phyloP scores from a whole-genome alignment of 2,113 vertebrate species.

The Ictidomys tridecemlineatus region DNA sequence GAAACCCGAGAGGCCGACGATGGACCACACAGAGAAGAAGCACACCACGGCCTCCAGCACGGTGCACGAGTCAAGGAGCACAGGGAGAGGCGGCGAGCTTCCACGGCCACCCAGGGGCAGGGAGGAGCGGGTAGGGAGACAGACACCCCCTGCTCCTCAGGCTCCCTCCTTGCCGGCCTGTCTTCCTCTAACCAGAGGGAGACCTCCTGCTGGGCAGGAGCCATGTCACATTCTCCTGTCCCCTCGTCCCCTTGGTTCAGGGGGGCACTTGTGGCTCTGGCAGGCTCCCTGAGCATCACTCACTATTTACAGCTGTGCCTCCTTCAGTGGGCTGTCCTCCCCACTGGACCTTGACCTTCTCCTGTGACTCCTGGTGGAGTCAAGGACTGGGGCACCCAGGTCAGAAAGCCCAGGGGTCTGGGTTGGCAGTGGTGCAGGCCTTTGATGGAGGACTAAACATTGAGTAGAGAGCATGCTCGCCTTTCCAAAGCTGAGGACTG shows the following conservation, averaged over 20 bases:
- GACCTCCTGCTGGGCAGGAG: neutral
- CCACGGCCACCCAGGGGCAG: too few species aligned
- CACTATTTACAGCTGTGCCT: neutral
- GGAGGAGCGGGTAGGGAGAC: fast-evolving
- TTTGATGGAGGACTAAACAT: neutral
- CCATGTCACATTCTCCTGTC: fast-evolving
- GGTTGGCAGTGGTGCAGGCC: neutral
- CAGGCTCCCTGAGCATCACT: neutral
- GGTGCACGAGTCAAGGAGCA: conserved; percentile 93
- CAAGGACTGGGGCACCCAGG: too few species aligned
- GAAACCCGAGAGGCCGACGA: conserved; percentile 98
- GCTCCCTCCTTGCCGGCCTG: neutral
- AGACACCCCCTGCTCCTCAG: neutral
- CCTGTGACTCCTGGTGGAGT: neutral
- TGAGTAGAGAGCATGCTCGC: neutral
- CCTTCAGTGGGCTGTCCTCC: neutral
- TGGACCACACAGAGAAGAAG: conserved; percentile 99
- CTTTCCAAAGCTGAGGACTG: neutral
- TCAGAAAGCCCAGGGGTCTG: neutral
- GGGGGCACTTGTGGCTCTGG: neutral
- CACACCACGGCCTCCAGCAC: conserved; percentile 98
- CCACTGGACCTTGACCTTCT: neutral
- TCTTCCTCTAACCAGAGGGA: neutral
- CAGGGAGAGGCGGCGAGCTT: neutral
- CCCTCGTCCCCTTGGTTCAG: fast-evolving